Evolutionary conservation across 2,113 vertebrate genomes (phyloP).

Genomic region (Serilophus lunatus): DNA sequence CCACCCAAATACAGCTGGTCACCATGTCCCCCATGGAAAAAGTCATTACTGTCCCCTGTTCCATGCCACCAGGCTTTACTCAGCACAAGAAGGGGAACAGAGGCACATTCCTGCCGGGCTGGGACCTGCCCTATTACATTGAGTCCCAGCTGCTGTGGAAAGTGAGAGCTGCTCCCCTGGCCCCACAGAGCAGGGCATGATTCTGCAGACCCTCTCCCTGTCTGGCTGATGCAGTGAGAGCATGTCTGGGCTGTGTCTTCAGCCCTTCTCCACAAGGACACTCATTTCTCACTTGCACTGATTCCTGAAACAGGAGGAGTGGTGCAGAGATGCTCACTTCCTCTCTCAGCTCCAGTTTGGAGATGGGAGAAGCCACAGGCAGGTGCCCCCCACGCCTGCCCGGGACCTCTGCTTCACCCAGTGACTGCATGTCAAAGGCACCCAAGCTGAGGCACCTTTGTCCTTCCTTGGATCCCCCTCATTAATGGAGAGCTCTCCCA

Average conservation of each 20-base stretch:
- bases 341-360: not conserved
- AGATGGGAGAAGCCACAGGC: not conserved
- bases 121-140: not conserved
- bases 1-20: not conserved
- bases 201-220: not conserved
- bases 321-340: not conserved
- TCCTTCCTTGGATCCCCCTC: not conserved
- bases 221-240: fast-evolving
- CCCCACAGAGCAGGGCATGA: not conserved
- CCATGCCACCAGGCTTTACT: not conserved
- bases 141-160: not conserved
- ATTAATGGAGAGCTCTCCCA: not conserved
- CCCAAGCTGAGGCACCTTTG: not conserved
- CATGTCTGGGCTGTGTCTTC: fast-evolving
- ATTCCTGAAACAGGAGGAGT: not conserved
- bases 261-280: not conserved
- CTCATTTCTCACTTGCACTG: not conserved
- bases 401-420: not conserved
- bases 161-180: not conserved
- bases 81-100: not conserved
- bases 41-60: not conserved
- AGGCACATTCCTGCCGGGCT: not conserved
- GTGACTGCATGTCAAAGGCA: not conserved
- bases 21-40: fast-evolving
- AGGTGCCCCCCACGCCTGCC: not conserved